Conservation (phyloP, 2,888 invertebrate species). For the Saturnia japonica region DNA sequence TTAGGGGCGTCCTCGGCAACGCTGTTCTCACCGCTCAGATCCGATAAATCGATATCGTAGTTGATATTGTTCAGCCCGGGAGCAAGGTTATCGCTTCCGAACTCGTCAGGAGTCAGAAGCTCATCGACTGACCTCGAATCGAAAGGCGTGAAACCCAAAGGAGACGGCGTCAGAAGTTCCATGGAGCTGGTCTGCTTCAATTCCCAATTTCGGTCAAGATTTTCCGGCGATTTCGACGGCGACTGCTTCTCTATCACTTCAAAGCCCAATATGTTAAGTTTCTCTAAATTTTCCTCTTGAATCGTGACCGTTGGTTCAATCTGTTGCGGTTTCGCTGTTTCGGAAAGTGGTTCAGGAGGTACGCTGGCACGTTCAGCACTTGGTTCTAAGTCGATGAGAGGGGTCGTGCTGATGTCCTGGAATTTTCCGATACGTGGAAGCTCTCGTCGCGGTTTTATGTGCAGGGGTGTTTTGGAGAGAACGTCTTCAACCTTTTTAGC, state of each 20-base stretch:
- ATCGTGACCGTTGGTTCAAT: conserved; percentile 30
- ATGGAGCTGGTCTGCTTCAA: conserved; percentile 64
- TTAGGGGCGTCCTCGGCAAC: conserved; percentile 80
- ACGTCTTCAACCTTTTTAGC: conserved; percentile 87
- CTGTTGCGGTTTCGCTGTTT: conserved; percentile 3
- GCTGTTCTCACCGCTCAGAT: conserved; percentile 87
- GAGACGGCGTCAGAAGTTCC: conserved; percentile 83
- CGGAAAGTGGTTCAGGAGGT: not conserved
- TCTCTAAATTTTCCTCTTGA: conserved; percentile 39
- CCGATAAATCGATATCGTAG: conserved; percentile 89
- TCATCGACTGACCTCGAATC: conserved; percentile 83
- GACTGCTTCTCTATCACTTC: conserved; percentile 61
- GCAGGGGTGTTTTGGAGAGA: conserved; percentile 88
- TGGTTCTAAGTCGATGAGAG: conserved; percentile 57
- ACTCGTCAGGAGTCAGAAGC: conserved; percentile 83
- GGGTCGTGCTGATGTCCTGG: conserved; percentile 46
- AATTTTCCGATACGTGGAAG: conserved; percentile 61
- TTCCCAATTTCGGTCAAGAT: conserved; percentile 58
- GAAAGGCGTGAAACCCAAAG: conserved; percentile 79
- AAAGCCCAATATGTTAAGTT: conserved; percentile 62
- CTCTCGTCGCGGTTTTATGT: conserved; percentile 68
- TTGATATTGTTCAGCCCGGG: conserved; percentile 86
- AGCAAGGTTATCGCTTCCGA: conserved; percentile 74
- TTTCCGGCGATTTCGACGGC: conserved; percentile 58
- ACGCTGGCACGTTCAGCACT: conserved; percentile 17